Percentiles rank a stretch among this genome's conserved stretches.
These are phyloP conservation scores for Eristalinus aeneus DNA, from an alignment of 2,888 invertebrate species.

Conservation along the genomic window DNA sequence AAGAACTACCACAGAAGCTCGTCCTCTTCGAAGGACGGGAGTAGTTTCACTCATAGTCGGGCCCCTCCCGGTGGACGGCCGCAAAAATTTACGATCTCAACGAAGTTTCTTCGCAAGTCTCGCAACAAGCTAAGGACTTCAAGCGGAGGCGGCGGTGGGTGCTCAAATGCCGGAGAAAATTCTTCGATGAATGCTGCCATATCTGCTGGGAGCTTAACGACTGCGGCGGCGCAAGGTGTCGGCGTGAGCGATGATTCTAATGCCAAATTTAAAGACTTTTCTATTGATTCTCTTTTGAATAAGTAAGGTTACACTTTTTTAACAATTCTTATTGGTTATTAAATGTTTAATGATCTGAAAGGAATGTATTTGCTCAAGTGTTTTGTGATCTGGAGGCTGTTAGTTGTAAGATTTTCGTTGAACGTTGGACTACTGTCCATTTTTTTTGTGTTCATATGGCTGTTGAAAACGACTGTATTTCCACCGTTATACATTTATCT, in stretches of 20 bases:
- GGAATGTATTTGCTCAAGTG: background rate
- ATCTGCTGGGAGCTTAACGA: background rate
- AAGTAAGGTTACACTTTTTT: conserved; percentile 67
- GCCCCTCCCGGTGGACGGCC: conserved; percentile 70
- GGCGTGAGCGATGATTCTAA: conserved; percentile 77
- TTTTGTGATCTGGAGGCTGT: background rate
- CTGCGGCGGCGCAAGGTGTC: background rate
- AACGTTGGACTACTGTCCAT: too few relatives aligned
- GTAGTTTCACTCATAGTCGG: background rate
- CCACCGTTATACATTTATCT: too few relatives aligned
- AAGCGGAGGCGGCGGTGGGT: conserved; percentile 10
- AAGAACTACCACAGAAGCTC: conserved; percentile 3
- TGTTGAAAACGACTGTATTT: too few relatives aligned
- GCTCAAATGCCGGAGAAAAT: background rate
- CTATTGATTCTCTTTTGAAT: conserved; percentile 80
- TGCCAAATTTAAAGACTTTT: conserved; percentile 81
- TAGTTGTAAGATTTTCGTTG: background rate
- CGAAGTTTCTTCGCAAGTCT: conserved; percentile 78
- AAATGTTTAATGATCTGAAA: background rate
- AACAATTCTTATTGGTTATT: background rate
- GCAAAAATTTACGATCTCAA: conserved; percentile 78
- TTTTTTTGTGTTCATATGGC: too few relatives aligned
- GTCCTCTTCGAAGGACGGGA: conserved; percentile 18
- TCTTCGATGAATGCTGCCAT: background rate
- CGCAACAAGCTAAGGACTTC: conserved; percentile 74